Evolutionary conservation across 2,888 invertebrate genomes (phyloP).

Genomic region (Caenorhabditis sp.): DNA sequence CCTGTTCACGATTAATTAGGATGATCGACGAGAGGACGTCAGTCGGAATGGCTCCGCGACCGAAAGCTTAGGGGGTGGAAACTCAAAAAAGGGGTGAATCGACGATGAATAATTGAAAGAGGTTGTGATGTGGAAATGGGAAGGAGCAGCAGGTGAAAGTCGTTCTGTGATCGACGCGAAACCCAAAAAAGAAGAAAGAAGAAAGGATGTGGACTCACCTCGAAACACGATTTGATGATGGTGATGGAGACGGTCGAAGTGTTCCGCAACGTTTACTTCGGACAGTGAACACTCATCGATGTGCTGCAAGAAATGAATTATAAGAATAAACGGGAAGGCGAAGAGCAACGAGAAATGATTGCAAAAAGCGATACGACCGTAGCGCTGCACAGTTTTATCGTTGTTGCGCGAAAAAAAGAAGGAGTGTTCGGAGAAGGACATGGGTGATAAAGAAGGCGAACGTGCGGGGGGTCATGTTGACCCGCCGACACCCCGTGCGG

Average conservation of each 20-base stretch:
- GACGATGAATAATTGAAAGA: slow-evolving; percentile 38
- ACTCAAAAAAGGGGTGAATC: neutral
- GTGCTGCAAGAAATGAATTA: neutral
- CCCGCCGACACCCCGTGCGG: neutral
- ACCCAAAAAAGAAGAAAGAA: slow-evolving; percentile 6
- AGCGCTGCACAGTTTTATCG: slow-evolving; percentile 25
- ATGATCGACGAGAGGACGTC: slow-evolving; percentile 19
- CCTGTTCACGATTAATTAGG: slow-evolving; percentile 32
- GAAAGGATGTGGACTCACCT: slow-evolving; percentile 13
- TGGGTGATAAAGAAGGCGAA: slow-evolving; percentile 21
- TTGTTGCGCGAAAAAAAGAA: slow-evolving; percentile 35
- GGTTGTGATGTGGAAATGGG: slow-evolving; percentile 2
- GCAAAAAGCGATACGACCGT: slow-evolving; percentile 7
- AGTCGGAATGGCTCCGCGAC: neutral
- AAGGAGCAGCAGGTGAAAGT: slow-evolving; percentile 36
- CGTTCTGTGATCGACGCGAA: slow-evolving; percentile 39
- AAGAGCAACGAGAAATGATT: neutral
- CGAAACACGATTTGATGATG: slow-evolving; percentile 12
- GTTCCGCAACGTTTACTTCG: slow-evolving; percentile 28
- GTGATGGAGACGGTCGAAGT: slow-evolving; percentile 3
- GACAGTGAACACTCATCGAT: slow-evolving; percentile 45
- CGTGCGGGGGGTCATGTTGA: slow-evolving; percentile 34
- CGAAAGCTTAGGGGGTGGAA: slow-evolving; percentile 3
- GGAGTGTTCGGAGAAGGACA: slow-evolving; percentile 36
- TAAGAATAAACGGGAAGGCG: neutral